phyloP scores from a whole-genome alignment of 2,113 vertebrate genomes.

The Pterophyllum scalare region DNA sequence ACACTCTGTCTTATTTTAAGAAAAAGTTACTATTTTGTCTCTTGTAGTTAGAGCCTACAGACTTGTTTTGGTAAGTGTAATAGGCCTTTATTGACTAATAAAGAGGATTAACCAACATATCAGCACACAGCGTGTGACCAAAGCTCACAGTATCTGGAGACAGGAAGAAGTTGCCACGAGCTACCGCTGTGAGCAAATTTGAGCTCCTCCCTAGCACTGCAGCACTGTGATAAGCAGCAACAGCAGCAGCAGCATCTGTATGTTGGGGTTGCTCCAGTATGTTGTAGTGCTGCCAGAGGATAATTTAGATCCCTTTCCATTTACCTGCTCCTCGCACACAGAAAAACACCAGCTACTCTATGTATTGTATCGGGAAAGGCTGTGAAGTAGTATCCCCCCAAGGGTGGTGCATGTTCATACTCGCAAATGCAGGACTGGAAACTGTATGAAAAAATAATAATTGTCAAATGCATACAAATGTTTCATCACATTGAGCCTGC shows the following conservation, averaged over 20 bases:
- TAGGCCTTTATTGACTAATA: slow-evolving; percentile 48
- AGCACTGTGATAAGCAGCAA: slow-evolving; percentile 72
- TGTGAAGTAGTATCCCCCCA: slow-evolving; percentile 8
- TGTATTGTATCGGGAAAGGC: slow-evolving; percentile 8
- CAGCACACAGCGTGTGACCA: slow-evolving; percentile 40
- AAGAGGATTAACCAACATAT: slow-evolving; percentile 58
- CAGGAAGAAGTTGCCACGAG: slow-evolving; percentile 59
- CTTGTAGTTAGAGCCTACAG: neutral
- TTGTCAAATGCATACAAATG: slow-evolving; percentile 16
- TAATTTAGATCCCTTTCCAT: slow-evolving; percentile 64
- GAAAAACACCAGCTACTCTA: slow-evolving; percentile 1
- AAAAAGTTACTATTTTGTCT: slow-evolving; percentile 27
- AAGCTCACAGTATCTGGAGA: slow-evolving; percentile 53
- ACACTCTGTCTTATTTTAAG: slow-evolving; percentile 6
- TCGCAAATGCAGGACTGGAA: neutral
- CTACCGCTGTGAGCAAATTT: slow-evolving; percentile 46
- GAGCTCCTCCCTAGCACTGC: slow-evolving; percentile 70
- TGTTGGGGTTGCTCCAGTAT: slow-evolving; percentile 47
- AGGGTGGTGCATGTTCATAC: neutral
- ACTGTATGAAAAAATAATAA: neutral
- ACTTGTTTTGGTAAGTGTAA: slow-evolving; percentile 38
- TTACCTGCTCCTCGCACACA: slow-evolving; percentile 56
- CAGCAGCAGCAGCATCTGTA: slow-evolving; percentile 39
- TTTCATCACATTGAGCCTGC: neutral
- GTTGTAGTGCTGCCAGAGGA: slow-evolving; percentile 56